These are phyloP conservation scores for Cheilinus undulatus DNA, from an alignment of 2,113 vertebrate genomes.

Conservation along the genomic window DNA sequence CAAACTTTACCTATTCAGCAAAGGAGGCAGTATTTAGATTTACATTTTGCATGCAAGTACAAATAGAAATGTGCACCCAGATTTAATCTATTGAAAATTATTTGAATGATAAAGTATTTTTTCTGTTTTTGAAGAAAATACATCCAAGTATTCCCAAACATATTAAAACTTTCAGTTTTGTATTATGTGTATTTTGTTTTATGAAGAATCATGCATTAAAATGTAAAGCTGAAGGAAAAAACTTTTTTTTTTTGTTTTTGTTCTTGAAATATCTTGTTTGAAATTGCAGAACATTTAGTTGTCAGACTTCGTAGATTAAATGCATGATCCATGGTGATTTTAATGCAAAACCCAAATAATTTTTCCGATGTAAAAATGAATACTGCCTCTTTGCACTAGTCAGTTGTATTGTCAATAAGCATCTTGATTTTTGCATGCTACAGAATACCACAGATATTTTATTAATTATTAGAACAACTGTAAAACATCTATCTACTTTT, in stretches of 20 bases:
- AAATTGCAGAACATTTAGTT: constrained; percentile 11
- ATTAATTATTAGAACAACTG: constrained; percentile 59
- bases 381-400: constrained; percentile 84
- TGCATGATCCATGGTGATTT: constrained; percentile 11
- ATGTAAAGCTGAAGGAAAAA: not conserved
- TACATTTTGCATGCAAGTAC: constrained; percentile 54
- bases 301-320: not conserved
- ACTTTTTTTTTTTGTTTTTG: not conserved
- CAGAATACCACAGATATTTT: constrained; percentile 72
- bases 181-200: too few species aligned
- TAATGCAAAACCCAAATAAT: not conserved
- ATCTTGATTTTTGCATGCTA: constrained; percentile 83
- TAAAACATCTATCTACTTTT: constrained; percentile 58
- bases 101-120: too few species aligned
- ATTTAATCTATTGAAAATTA: too few species aligned
- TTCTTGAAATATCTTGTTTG: not conserved
- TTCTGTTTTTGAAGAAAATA: not conserved
- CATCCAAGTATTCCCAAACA: too few species aligned
- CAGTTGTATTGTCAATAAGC: constrained; percentile 77
- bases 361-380: constrained; percentile 76
- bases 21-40: constrained; percentile 87
- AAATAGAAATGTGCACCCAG: too few species aligned
- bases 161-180: too few species aligned
- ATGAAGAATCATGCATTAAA: not conserved
- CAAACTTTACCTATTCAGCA: constrained; percentile 80